A percentile compares a stretch with the other conserved stretches of the same genome.
These are phyloP conservation scores for Sebastolobus altivelis DNA, from an alignment of 2,797 vertebrate species.

Conservation along the genomic window DNA sequence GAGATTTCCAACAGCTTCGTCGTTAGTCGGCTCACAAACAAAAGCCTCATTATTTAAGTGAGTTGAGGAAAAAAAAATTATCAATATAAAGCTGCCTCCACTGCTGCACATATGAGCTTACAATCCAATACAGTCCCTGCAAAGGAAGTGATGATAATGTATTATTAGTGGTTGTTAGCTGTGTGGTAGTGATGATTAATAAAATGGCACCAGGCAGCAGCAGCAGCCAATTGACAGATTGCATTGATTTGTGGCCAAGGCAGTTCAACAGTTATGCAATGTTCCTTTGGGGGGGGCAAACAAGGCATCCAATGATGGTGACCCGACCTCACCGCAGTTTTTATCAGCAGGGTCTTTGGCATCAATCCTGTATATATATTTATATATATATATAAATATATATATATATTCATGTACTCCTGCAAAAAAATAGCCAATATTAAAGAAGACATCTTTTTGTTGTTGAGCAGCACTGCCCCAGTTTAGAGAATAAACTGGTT, in stretches of 20 bases:
- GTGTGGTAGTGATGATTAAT: conserved; percentile 42
- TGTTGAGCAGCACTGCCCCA: conserved; percentile 4
- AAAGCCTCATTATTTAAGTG: background rate
- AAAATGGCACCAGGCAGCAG: conserved; percentile 39
- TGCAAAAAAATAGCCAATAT: background rate
- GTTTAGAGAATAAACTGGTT: conserved; percentile 1
- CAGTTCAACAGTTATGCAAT: conserved; percentile 69
- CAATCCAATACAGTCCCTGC: background rate
- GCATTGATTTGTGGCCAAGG: conserved; percentile 63
- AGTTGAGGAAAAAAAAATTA: conserved; percentile 5
- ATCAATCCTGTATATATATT: background rate
- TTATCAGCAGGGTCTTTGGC: conserved; percentile 26
- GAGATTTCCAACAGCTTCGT: conserved; percentile 1
- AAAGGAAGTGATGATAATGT: conserved; percentile 31
- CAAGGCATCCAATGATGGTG: conserved; percentile 49
- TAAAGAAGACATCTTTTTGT: background rate
- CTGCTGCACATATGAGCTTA: conserved; percentile 9
- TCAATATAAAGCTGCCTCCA: background rate
- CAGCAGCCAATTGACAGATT: conserved; percentile 63
- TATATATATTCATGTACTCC: background rate
- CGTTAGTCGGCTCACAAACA: conserved; percentile 2
- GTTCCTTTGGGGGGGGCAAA: conserved; percentile 45
- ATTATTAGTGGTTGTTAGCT: conserved; percentile 24
- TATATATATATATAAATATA: too few species aligned
- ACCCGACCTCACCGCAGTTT: conserved; percentile 7